Percentiles rank a stretch among this genome's conserved stretches.
Conservation (phyloP, 2,113 vertebrate species). For the Percina caprodes region DNA sequence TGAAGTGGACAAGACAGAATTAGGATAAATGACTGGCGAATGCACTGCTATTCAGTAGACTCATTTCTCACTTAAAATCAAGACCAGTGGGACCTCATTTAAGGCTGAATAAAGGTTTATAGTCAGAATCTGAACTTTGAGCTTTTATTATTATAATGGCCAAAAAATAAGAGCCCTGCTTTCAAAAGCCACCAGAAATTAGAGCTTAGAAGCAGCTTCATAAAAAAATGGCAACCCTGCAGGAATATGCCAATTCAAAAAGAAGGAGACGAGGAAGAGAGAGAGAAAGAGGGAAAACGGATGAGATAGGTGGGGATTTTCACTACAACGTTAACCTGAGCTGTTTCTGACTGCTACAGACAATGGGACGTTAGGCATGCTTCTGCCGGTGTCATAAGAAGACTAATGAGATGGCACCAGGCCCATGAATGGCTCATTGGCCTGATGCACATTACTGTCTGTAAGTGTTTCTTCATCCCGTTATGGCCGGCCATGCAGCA, state of each 20-base stretch:
- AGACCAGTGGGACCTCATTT: slow-evolving; percentile 66
- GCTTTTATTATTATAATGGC: slow-evolving; percentile 67
- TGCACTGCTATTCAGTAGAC: slow-evolving; percentile 40
- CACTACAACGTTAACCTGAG: slow-evolving; percentile 43
- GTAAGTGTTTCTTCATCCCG: slow-evolving; percentile 77
- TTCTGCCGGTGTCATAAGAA: slow-evolving; percentile 71
- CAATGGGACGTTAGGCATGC: slow-evolving; percentile 71
- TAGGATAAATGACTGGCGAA: slow-evolving; percentile 48
- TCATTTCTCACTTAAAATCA: slow-evolving; percentile 61
- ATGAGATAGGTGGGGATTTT: slow-evolving; percentile 40
- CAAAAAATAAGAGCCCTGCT: slow-evolving; percentile 44
- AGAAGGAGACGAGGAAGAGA: slow-evolving; percentile 13
- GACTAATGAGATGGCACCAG: slow-evolving; percentile 81
- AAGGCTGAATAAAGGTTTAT: slow-evolving; percentile 64
- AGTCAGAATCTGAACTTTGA: slow-evolving; percentile 61
- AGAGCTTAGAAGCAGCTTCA: slow-evolving; percentile 59
- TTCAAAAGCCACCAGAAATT: slow-evolving; percentile 67
- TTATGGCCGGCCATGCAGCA: slow-evolving; percentile 70
- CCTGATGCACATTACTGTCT: slow-evolving; percentile 77
- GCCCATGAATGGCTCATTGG: slow-evolving; percentile 79
- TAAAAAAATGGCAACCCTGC: slow-evolving; percentile 61
- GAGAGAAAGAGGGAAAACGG: slow-evolving; percentile 23
- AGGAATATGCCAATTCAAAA: slow-evolving; percentile 47
- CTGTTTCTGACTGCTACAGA: slow-evolving; percentile 61
- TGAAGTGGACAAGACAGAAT: slow-evolving; percentile 51